Evolutionary conservation across 1,140 invertebrate species (phyloP), one percentile per base, ranked within the genome.

Genomic region (Aplysia californica): DNA sequence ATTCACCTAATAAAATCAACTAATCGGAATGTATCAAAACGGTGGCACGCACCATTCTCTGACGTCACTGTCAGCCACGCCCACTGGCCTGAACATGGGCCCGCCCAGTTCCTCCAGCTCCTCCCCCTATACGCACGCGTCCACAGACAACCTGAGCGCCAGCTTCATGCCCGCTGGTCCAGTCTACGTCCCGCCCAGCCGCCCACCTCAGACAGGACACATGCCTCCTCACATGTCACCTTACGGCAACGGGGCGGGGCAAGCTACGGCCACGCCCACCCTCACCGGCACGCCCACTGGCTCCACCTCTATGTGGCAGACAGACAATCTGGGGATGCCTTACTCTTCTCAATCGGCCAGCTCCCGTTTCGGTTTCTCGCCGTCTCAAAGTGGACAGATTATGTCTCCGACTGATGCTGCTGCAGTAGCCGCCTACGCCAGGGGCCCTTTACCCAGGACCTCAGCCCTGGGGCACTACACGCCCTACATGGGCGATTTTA

Each of bases 401-500:
- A 72, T 72, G 70, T 58, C 50, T 15, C 50, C 41, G 23, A 56
- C 69, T 71, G 44, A 55, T 29, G 70, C 70, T 10, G 70, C 58
- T 1, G 70, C 70, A 15, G 70, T 50, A 21, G 70, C 70, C 21
- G 50, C 50, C 15, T 65, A 65, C 31, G 61, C 59, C 3, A 50
- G 39, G 0, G 29, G 31, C 15, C 21, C 72, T 1, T 21, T 75
- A 10, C 59, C 35, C n/a, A 5, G 72, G 21, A 66, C 58, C 4
- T 61, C 59, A 0, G 41, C 41, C 1, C 4, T 66, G 2, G 66
- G 56, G n/a, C 72, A 50, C n/a, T 64, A 64, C 21, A 33, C 58
- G 15, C 72, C 72, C 3, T 75, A 75, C 61, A 75, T 75, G 72
- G 41, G 59, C 0, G 72, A 75, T 15, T 75, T 75, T 33, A 75